Evolutionary conservation across 2,113 vertebrate species (phyloP).

Genomic region (Leucopsar rothschildi): DNA sequence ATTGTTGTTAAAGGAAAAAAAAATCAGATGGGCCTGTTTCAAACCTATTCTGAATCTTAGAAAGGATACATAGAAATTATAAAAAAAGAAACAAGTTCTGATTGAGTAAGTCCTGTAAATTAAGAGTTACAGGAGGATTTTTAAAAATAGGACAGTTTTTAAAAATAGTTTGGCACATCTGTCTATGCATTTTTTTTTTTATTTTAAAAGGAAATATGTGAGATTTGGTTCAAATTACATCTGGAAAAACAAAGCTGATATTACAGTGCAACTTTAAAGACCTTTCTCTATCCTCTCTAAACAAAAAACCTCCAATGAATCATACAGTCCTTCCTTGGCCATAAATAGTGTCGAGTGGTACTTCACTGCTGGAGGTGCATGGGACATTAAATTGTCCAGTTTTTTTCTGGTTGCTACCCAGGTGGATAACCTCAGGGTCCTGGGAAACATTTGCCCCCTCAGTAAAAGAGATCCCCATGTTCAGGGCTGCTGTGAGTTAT

Average conservation of each 20-base stretch:
- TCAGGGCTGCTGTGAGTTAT: conserved; percentile 23
- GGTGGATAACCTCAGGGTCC: conserved; percentile 53
- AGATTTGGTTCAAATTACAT: not conserved
- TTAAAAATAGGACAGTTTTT: not conserved
- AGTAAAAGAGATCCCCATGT: not conserved
- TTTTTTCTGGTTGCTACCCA: conserved; percentile 17
- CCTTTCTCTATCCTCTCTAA: not conserved
- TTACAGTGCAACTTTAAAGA: not conserved
- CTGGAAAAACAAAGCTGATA: not conserved
- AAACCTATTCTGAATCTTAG: not conserved
- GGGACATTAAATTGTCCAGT: not conserved
- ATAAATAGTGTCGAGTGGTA: conserved; percentile 1
- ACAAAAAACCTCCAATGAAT: not conserved
- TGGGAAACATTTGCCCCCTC: conserved; percentile 32
- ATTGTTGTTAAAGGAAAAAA: not conserved
- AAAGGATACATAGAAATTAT: not conserved
- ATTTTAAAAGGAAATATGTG: not conserved
- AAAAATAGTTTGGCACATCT: not conserved
- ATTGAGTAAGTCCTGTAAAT: not conserved
- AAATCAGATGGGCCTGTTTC: not conserved
- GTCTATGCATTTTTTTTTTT: not conserved
- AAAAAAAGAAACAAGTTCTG: not conserved
- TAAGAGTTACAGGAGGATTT: not conserved
- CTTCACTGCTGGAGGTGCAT: conserved; percentile 1
- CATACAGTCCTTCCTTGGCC: not conserved